Conservation (phyloP, 2,113 vertebrate species). For the Apus apus region DNA sequence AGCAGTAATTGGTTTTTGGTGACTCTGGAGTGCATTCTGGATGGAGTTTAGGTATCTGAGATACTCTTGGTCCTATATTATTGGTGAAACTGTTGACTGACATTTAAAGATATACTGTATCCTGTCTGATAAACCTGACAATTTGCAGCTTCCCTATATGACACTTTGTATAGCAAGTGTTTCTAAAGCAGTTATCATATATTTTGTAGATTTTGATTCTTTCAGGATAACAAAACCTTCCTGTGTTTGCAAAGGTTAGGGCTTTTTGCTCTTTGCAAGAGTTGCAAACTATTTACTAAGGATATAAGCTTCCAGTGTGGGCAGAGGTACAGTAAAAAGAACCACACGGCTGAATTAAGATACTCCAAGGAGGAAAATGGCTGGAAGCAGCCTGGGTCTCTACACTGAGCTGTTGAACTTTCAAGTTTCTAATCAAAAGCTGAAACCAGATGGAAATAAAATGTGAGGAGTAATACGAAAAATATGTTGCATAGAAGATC, state of each 20-base stretch:
- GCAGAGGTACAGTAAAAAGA: background rate
- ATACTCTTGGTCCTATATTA: background rate
- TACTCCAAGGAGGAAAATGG: background rate
- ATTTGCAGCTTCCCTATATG: background rate
- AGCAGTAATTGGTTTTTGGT: background rate
- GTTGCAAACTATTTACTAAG: background rate
- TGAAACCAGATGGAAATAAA: conserved; percentile 79
- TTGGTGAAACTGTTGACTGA: background rate
- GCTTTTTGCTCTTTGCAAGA: background rate
- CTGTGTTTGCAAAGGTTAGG: background rate
- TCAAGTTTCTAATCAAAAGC: conserved; percentile 72
- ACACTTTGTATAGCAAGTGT: background rate
- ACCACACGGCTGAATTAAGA: background rate
- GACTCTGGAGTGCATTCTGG: background rate
- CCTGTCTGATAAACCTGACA: background rate
- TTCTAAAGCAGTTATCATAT: background rate
- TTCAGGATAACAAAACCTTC: background rate
- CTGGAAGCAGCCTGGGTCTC: conserved; percentile 39
- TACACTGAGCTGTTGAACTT: conserved; percentile 47
- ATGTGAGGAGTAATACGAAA: conserved; percentile 75
- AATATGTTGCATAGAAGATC: conserved; percentile 74
- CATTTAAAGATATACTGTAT: background rate
- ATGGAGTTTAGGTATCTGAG: background rate
- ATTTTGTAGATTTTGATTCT: background rate
- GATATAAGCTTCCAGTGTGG: background rate